Evolutionary conservation across 2,113 vertebrate genomes (phyloP), one percentile per base, ranked within the genome.

Genomic region (Vimba vimba): DNA sequence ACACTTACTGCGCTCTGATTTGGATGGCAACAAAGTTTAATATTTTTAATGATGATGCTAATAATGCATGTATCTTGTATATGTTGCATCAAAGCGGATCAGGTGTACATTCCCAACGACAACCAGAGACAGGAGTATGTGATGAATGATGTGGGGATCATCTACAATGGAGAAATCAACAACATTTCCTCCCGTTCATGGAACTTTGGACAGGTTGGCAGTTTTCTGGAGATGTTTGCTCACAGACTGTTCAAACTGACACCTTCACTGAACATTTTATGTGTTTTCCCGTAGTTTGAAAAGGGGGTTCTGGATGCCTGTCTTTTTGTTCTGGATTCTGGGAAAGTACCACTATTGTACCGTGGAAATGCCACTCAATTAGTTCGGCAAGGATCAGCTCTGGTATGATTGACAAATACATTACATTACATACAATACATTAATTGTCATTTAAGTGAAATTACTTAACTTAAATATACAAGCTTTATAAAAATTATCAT

Each of bases 131-230:
- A 89, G 76, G 98, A 99, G 75, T 99, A 97, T 4, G 91, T 99
- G 82, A 91, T 99, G 79, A 97, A 97, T 74, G 96, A 98, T 82
- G 62, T 90, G 0, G 98, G 98, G 0, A 1, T 94, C 45, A 94
- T 99, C 84, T 98, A 92, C 91, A 94, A 95, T 21, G 98, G 97
- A 27, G 88, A 92, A 0, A 23, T 43, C 0, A 80, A 27, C 0
- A 50, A 93, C 0, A 43, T 97, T 10, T 69, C 87, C 9, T 47
- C 15, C 1, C 95, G 96, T 33, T 92, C 91, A 89, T 99, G 98
- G 98, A 93, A 95, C 86, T 99, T 92, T 0, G 98, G 97, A n/a
- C 97, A 99, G 97, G 98, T 83, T 12, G 3, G 30, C 13, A 62
- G 33, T 27, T 47, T 55, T 55, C 39, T 55, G 0, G 43, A 11